phyloP scores from a whole-genome alignment of 2,888 invertebrate genomes.

The Morpho achilles region DNA sequence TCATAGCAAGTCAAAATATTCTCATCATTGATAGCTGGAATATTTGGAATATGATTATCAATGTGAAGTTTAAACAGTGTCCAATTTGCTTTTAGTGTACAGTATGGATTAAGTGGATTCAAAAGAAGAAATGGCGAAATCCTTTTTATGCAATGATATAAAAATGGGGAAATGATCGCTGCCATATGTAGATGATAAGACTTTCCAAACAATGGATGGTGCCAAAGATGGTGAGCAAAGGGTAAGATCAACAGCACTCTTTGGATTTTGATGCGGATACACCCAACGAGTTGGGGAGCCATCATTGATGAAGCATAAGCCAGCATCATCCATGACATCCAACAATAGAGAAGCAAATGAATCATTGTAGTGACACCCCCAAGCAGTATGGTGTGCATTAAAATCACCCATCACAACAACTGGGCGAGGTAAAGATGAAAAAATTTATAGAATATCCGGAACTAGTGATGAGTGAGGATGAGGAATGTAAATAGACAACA shows the following conservation, averaged over 20 bases:
- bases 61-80: too few species aligned
- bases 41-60: too few species aligned
- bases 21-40: too few species aligned
- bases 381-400: conserved; percentile 21
- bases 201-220: background rate
- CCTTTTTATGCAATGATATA: background rate
- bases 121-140: conserved; percentile 1
- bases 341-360: conserved; percentile 10
- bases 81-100: too few species aligned
- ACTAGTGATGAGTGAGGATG: conserved; percentile 15
- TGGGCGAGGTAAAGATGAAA: too few species aligned
- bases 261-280: conserved; percentile 17
- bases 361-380: conserved; percentile 22
- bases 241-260: conserved; percentile 31
- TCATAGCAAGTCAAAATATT: too few species aligned
- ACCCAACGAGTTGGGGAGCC: conserved; percentile 27
- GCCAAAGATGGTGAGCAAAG: conserved; percentile 17
- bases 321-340: conserved; percentile 23
- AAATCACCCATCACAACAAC: too few species aligned
- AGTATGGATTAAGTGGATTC: background rate
- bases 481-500: conserved; percentile 20
- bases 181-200: background rate
- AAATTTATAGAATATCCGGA: conserved; percentile 10
- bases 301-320: conserved; percentile 28
- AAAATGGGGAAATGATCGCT: background rate